A percentile compares a stretch with the other conserved stretches of the same genome.
Evolutionary conservation across 1,140 invertebrate genomes (phyloP).

Genomic region (Adoxophyes honmai): DNA sequence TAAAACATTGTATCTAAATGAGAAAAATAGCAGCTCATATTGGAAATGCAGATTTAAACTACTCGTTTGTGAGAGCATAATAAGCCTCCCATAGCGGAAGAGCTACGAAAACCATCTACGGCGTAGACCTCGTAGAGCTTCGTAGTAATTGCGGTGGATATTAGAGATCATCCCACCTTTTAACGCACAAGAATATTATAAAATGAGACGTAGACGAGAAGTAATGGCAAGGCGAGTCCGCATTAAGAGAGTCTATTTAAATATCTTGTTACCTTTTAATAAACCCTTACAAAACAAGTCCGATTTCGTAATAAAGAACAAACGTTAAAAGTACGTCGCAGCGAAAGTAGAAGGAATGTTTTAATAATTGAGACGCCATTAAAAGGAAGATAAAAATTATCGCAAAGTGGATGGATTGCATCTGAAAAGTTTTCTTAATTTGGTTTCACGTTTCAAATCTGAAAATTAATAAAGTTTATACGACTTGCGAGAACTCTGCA

Average conservation of each 20-base stretch:
- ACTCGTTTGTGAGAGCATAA: no score
- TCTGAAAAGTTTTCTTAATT: no score
- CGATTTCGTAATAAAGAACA: conserved; percentile 55
- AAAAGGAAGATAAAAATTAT: conserved; percentile 36
- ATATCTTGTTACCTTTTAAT: conserved; percentile 28
- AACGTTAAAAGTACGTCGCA: conserved; percentile 43
- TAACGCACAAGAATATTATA: neutral
- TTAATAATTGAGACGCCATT: conserved; percentile 52
- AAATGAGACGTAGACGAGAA: neutral
- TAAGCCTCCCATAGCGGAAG: neutral
- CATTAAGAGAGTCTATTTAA: conserved; percentile 4
- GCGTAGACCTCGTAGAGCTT: neutral
- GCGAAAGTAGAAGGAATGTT: conserved; percentile 55
- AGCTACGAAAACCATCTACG: conserved; percentile 2
- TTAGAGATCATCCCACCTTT: neutral
- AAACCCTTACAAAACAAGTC: conserved; percentile 45
- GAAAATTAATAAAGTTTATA: no score
- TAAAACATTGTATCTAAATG: no score
- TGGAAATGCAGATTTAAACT: no score
- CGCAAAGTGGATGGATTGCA: conserved; percentile 38
- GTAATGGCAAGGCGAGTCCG: neutral
- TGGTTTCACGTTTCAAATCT: no score
- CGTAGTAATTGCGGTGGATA: neutral
- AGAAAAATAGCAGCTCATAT: no score
- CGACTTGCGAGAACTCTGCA: no score